Conservation (phyloP, 2,797 vertebrate species). For the Clamator glandarius region DNA sequence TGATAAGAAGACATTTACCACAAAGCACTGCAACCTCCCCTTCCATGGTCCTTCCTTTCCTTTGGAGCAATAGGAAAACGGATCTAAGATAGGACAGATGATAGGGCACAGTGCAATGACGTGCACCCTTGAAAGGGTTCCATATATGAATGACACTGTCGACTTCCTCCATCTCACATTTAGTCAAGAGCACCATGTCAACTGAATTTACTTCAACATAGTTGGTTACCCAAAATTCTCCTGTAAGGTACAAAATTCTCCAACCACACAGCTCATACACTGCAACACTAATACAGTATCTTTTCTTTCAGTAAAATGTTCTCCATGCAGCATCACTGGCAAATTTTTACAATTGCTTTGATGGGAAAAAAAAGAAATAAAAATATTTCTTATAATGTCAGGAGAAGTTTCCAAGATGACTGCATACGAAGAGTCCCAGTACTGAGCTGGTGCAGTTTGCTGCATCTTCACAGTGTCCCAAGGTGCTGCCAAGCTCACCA, state of each 20-base stretch:
- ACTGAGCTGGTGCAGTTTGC: not conserved
- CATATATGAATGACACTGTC: fast-evolving
- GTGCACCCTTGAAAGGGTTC: not conserved
- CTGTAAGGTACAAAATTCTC: not conserved
- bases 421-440: fast-evolving
- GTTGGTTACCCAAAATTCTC: not conserved
- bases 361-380: not conserved
- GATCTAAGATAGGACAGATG: not conserved
- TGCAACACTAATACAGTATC: not conserved
- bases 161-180: not conserved
- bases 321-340: not conserved
- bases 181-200: too few relatives aligned
- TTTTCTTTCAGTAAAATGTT: not conserved
- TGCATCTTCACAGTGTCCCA: not conserved
- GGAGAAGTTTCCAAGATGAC: not conserved
- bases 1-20: not conserved
- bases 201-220: not conserved
- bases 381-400: not conserved
- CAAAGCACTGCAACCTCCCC: too few relatives aligned
- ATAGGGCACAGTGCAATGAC: fast-evolving
- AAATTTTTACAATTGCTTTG: not conserved
- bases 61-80: fast-evolving
- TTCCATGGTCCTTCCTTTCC: not conserved
- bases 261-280: not conserved
- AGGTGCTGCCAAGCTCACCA: fast-evolving